Conservation (phyloP, 2,888 invertebrate genomes). For the Lepidocyrtoides sp. region DNA sequence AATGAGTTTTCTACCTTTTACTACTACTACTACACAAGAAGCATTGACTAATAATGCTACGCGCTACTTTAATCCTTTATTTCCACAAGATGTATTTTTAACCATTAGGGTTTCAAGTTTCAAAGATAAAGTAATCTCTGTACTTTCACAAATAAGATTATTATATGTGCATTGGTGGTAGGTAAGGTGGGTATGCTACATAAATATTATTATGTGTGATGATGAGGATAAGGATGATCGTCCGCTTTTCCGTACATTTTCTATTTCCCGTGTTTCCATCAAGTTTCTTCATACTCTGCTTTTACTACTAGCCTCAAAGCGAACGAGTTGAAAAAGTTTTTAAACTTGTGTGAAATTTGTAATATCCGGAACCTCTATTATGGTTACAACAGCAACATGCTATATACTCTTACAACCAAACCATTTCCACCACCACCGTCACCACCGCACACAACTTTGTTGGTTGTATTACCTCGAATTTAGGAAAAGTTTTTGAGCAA, state of each 20-base stretch:
- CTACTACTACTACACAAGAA: background rate
- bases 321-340: conserved; percentile 50
- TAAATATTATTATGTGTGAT: background rate
- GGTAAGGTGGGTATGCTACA: background rate
- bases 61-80: background rate
- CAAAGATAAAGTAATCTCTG: background rate
- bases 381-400: conserved; percentile 58
- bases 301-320: background rate
- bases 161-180: background rate
- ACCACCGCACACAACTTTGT: conserved; percentile 38
- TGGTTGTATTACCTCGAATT: conserved; percentile 26
- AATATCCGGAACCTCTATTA: conserved; percentile 83
- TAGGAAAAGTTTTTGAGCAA: conserved; percentile 44
- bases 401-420: background rate
- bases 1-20: background rate
- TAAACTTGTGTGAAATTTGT: conserved; percentile 83
- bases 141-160: background rate
- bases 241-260: conserved; percentile 13
- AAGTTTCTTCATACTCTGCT: background rate
- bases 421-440: background rate
- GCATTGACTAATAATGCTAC: too few relatives aligned
- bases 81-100: conserved; percentile 37
- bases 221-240: conserved; percentile 3
- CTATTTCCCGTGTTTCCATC: conserved; percentile 54
- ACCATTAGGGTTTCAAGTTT: conserved; percentile 2